A percentile compares a stretch with the other conserved stretches of the same genome.
phyloP scores from a whole-genome alignment of 2,113 vertebrate genomes.

The Rutilus rutilus region DNA sequence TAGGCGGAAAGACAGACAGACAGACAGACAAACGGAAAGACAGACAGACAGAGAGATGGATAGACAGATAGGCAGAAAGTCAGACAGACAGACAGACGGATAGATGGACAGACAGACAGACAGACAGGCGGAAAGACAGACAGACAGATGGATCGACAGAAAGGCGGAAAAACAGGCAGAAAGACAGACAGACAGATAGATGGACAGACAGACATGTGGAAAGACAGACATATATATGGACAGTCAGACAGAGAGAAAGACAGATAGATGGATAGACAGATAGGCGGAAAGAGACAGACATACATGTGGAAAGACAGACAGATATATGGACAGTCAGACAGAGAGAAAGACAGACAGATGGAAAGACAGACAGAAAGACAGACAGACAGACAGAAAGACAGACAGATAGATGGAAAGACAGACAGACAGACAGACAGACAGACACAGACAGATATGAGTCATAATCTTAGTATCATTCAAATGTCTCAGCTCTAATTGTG shows the following conservation, averaged over 20 bases:
- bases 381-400: not conserved
- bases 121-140: no score
- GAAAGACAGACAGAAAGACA: not conserved
- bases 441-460: not conserved
- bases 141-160: fast-evolving
- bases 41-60: fast-evolving
- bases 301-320: fast-evolving
- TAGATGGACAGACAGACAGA: fast-evolving
- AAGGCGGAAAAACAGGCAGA: fast-evolving
- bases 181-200: no score
- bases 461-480: not conserved
- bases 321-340: no score
- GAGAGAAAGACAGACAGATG: not conserved
- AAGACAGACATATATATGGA: no score
- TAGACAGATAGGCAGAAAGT: no score
- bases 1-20: fast-evolving
- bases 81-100: no score
- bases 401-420: not conserved
- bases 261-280: no score
- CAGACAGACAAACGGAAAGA: fast-evolving
- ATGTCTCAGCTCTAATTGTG: not conserved
- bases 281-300: no score
- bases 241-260: fast-evolving
- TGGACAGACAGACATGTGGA: no score
- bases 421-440: not conserved